phyloP scores from a whole-genome alignment of 2,113 vertebrate species.

The Todiramphus chloris region DNA sequence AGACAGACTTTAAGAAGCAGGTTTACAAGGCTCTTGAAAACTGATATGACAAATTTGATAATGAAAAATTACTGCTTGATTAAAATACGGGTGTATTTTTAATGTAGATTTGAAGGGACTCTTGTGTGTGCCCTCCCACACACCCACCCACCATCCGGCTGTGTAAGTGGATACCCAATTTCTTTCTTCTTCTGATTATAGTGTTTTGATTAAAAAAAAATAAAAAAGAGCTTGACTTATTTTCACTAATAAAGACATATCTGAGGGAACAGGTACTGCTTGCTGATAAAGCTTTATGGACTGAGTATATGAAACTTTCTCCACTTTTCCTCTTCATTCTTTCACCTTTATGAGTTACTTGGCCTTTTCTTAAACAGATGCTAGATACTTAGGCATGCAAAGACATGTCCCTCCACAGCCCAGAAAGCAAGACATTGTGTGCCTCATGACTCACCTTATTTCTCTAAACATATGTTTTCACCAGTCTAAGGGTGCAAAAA shows the following conservation, averaged over 20 bases:
- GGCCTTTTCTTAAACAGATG: not conserved
- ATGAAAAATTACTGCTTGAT: not conserved
- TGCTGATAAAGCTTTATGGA: not conserved
- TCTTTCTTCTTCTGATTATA: not conserved
- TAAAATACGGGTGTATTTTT: constrained; percentile 27
- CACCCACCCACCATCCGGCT: constrained; percentile 25
- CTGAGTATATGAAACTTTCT: not conserved
- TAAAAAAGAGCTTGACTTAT: not conserved
- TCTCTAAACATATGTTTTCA: not conserved
- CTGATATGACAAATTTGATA: not conserved
- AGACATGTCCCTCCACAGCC: not conserved
- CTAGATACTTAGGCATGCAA: not conserved
- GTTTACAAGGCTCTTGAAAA: not conserved
- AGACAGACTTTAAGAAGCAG: not conserved
- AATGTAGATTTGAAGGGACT: not conserved
- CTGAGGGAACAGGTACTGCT: not conserved
- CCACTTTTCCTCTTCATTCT: not conserved
- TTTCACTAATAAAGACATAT: not conserved
- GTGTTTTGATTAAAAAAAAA: not conserved
- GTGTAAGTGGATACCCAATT: not conserved
- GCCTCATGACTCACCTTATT: not conserved
- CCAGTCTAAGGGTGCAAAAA: not conserved
- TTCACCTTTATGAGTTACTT: not conserved
- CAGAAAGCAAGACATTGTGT: not conserved
- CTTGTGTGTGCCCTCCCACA: not conserved